A percentile compares a stretch with the other conserved stretches of the same genome.
phyloP scores from a whole-genome alignment of 2,797 vertebrate species.

The Gymnothorax javanicus region DNA sequence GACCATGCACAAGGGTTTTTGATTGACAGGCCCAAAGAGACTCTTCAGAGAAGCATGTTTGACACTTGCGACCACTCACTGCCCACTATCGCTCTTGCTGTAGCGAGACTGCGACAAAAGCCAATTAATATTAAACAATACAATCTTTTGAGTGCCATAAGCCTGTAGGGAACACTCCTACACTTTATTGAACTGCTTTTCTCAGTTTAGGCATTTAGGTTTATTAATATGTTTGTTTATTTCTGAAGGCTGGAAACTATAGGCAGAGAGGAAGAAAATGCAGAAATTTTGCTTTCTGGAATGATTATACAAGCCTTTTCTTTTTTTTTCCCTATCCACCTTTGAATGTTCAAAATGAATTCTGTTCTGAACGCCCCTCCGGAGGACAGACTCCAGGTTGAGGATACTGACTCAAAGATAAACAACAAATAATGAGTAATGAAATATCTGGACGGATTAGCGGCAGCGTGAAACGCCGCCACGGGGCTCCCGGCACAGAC shows the following conservation, averaged over 20 bases:
- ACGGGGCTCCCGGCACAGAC: neutral
- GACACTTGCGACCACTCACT: neutral
- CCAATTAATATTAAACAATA: slow-evolving; percentile 17
- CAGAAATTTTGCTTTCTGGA: neutral
- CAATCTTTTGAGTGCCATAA: neutral
- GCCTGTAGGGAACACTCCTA: neutral
- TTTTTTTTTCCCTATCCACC: neutral
- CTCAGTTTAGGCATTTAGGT: neutral
- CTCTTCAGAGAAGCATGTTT: neutral
- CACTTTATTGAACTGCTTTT: neutral
- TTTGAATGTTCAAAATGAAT: neutral
- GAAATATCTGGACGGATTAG: neutral
- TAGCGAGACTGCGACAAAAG: neutral
- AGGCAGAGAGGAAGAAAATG: neutral
- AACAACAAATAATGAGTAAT: neutral
- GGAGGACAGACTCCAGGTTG: neutral
- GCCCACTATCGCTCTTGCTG: neutral
- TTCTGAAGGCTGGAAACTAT: neutral
- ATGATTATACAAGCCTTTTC: neutral
- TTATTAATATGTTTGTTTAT: slow-evolving; percentile 12
- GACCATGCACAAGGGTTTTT: no score
- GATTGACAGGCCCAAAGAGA: neutral
- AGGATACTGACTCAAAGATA: neutral
- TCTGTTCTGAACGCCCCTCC: neutral
- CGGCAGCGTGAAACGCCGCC: neutral